phyloP scores from a whole-genome alignment of 2,797 vertebrate species.

The Enteromius mattozi region DNA sequence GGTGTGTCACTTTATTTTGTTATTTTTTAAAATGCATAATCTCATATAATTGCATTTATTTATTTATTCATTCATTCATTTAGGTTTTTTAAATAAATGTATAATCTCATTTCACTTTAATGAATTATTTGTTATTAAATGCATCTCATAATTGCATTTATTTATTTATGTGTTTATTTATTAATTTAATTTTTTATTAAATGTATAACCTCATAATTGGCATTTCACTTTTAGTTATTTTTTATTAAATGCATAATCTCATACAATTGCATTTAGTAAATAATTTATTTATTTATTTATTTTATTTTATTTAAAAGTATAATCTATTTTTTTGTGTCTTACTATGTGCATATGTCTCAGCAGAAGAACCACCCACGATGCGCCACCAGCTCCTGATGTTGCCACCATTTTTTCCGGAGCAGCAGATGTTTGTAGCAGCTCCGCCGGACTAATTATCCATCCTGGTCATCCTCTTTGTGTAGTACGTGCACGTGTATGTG shows the following conservation, averaged over 20 bases:
- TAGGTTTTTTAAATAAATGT: neutral
- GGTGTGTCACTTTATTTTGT: neutral
- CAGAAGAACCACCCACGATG: conserved; percentile 61
- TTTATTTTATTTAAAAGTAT: neutral
- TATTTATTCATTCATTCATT: no score
- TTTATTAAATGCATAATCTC: neutral
- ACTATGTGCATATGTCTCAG: conserved; percentile 26
- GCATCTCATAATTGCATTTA: neutral
- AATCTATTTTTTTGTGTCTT: conserved; percentile 25
- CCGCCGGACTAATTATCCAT: conserved; percentile 61
- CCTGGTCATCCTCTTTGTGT: conserved; percentile 50
- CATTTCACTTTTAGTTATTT: neutral
- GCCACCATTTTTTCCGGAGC: conserved; percentile 61
- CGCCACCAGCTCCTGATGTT: conserved; percentile 26
- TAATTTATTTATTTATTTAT: neutral
- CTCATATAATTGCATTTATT: neutral
- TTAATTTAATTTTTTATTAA: neutral
- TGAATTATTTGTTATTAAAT: neutral
- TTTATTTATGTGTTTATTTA: neutral
- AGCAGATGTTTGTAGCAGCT: conserved; percentile 80
- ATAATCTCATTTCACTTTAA: neutral
- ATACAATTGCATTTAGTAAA: neutral
- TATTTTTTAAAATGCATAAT: neutral
- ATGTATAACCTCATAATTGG: neutral
- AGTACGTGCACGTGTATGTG: conserved; percentile 56